Percentiles rank a stretch among this genome's conserved stretches.
Conservation (phyloP, 2,113 vertebrate genomes). For the Bubo bubo region DNA sequence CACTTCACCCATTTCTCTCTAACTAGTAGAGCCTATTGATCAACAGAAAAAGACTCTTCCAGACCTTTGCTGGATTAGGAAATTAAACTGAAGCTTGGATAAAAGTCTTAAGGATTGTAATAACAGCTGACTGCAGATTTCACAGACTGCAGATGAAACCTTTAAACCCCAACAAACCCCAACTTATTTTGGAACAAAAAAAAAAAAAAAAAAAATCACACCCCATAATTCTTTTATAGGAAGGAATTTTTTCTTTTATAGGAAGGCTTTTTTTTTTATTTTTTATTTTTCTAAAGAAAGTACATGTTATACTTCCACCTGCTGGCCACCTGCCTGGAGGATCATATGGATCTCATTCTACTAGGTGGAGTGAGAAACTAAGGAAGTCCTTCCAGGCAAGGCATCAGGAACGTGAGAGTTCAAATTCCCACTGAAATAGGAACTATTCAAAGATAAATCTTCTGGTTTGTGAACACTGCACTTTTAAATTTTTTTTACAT, state of each 20-base stretch:
- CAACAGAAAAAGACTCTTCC: neutral
- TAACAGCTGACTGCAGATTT: neutral
- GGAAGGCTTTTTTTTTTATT: neutral
- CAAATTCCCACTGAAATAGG: neutral
- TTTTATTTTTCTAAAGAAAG: neutral
- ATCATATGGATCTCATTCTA: neutral
- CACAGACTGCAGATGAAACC: neutral
- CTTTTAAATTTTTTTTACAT: neutral
- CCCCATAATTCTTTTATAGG: neutral
- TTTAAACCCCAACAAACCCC: neutral
- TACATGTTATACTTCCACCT: slow-evolving; percentile 10
- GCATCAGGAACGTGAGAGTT: neutral
- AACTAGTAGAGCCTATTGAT: neutral
- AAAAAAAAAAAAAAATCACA: neutral
- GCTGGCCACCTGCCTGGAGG: neutral
- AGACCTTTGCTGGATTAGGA: neutral
- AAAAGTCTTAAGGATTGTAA: neutral
- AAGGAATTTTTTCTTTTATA: neutral
- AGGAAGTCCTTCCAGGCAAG: neutral
- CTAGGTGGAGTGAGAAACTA: neutral
- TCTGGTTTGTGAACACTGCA: neutral
- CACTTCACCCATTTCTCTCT: neutral
- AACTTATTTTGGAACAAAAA: neutral
- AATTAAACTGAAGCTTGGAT: neutral
- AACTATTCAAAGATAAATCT: neutral